Evolutionary conservation across 1,140 invertebrate species (phyloP).

Genomic region (Ceratoteleas bidentatus): DNA sequence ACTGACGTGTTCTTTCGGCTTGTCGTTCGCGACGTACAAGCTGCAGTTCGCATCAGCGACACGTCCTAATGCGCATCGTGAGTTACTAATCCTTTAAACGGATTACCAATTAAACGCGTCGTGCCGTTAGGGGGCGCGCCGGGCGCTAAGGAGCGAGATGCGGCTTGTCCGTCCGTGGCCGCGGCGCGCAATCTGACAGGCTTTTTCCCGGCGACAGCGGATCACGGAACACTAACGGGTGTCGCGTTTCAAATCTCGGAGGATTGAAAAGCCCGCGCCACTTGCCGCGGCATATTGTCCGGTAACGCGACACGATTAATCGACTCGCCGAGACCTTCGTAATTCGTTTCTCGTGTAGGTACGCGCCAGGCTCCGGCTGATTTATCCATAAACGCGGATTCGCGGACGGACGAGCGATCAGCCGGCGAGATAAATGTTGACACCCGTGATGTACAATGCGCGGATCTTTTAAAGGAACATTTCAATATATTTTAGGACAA

Average conservation of each 20-base stretch:
- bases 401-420: slow-evolving; percentile 31
- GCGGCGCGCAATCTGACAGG: slow-evolving; percentile 22
- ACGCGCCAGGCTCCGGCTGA: slow-evolving; percentile 11
- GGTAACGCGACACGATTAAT: slow-evolving; percentile 47
- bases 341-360: slow-evolving; percentile 55
- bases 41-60: slow-evolving; percentile 73
- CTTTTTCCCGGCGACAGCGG: slow-evolving; percentile 24
- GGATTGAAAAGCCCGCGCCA: slow-evolving; percentile 21
- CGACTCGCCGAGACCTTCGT: slow-evolving; percentile 8
- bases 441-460: slow-evolving; percentile 47
- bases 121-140: slow-evolving; percentile 41
- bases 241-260: slow-evolving; percentile 53
- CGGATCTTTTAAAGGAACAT: slow-evolving; percentile 62
- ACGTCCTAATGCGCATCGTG: slow-evolving; percentile 77
- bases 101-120: slow-evolving; percentile 81
- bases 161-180: slow-evolving; percentile 45
- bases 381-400: slow-evolving; percentile 55
- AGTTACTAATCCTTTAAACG: slow-evolving; percentile 81
- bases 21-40: slow-evolving; percentile 55
- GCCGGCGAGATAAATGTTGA: slow-evolving; percentile 58
- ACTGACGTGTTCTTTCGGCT: slow-evolving; percentile 38
- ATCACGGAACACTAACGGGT: slow-evolving; percentile 40
- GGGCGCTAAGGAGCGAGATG: slow-evolving; percentile 38
- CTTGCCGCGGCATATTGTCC: slow-evolving; percentile 37
- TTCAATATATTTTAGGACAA: slow-evolving; percentile 64